Percentiles rank a stretch among this genome's conserved stretches.
Evolutionary conservation across 2,113 vertebrate species (phyloP).

Genomic region (Hepsetus odoe): DNA sequence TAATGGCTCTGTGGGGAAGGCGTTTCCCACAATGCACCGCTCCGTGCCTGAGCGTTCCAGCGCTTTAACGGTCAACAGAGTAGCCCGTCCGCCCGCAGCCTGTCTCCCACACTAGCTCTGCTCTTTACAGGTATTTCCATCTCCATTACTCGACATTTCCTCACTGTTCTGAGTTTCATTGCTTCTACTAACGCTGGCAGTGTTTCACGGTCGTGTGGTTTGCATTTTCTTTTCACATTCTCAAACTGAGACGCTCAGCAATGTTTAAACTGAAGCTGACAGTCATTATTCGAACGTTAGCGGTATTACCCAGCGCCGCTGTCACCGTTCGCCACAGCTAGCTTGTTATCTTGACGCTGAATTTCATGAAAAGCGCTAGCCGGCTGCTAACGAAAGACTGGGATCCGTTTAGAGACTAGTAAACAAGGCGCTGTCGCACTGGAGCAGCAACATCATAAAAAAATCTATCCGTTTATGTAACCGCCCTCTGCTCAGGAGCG

Average conservation of each 20-base stretch:
- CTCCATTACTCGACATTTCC: too few species aligned
- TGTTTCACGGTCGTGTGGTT: too few species aligned
- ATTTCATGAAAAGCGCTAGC: neutral
- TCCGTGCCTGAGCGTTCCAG: constrained; percentile 53
- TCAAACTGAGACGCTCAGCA: too few species aligned
- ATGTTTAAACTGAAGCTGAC: neutral
- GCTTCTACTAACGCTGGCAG: too few species aligned
- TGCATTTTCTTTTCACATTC: too few species aligned
- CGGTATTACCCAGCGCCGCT: neutral
- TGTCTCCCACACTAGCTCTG: too few species aligned
- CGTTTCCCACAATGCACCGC: constrained; percentile 85
- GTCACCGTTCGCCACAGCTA: neutral
- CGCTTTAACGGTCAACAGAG: constrained; percentile 41
- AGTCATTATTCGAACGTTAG: too few species aligned
- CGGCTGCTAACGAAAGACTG: neutral
- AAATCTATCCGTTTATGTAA: neutral
- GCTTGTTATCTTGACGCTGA: neutral
- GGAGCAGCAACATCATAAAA: neutral
- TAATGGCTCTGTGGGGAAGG: constrained; percentile 71
- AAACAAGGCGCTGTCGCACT: neutral
- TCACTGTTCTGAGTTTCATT: too few species aligned
- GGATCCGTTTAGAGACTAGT: neutral
- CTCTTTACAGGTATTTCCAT: too few species aligned
- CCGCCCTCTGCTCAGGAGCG: neutral
- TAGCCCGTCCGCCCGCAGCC: neutral